Conservation (phyloP, 2,113 vertebrate species). For the Eleginops maclovinus region DNA sequence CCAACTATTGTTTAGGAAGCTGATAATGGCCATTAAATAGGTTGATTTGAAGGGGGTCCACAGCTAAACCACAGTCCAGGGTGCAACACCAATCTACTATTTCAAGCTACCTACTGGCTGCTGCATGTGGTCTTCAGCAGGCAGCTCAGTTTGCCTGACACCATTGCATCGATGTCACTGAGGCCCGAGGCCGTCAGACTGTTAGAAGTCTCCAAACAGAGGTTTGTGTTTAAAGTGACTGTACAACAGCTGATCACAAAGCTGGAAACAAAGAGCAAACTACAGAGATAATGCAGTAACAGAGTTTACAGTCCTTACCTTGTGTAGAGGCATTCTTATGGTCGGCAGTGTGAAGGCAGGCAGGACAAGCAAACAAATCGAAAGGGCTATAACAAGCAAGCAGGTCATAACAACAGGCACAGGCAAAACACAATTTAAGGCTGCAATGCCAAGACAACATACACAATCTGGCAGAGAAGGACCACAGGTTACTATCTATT, state of each 20-base stretch:
- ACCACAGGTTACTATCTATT: neutral
- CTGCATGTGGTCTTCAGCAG: no score
- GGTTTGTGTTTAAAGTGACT: neutral
- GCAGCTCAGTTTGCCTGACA: neutral
- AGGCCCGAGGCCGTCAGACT: neutral
- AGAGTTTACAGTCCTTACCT: conserved; percentile 4
- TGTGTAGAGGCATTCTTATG: conserved; percentile 4
- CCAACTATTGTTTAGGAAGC: no score
- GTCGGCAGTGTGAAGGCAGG: neutral
- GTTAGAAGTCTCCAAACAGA: neutral
- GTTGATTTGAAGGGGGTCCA: no score
- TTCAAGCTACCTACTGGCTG: no score
- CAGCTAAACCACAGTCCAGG: no score
- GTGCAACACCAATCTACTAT: no score
- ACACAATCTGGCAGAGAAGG: neutral
- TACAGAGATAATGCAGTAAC: neutral
- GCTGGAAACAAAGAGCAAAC: conserved; percentile 14
- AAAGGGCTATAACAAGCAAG: conserved; percentile 4
- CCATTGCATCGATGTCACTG: neutral
- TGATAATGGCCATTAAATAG: no score
- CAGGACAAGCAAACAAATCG: conserved; percentile 16
- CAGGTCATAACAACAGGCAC: conserved; percentile 11
- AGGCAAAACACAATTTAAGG: neutral
- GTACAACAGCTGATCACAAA: conserved; percentile 2
- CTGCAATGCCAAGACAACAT: conserved; percentile 1